phyloP scores from a whole-genome alignment of 1,140 invertebrate genomes.

The Ceratosolen fusciceps region DNA sequence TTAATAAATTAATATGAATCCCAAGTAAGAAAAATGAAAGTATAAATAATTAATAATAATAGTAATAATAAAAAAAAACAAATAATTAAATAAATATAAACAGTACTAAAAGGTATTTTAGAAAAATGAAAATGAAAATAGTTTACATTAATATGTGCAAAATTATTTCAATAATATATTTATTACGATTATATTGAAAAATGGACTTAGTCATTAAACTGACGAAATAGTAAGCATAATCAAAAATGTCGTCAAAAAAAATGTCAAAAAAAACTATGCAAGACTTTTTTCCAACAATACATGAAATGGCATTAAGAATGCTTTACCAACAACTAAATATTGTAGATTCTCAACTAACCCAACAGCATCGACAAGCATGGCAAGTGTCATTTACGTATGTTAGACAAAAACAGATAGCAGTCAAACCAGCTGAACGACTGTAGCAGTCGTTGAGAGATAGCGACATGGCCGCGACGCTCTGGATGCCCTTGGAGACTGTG shows the following conservation, averaged over 20 bases:
- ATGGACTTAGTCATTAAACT: not conserved
- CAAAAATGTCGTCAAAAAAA: no score
- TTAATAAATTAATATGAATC: no score
- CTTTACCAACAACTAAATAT: not conserved
- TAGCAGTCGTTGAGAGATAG: not conserved
- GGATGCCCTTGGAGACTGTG: constrained; percentile 22
- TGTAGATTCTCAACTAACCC: not conserved
- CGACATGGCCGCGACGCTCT: not conserved
- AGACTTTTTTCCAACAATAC: not conserved
- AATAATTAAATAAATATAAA: no score
- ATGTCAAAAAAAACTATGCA: not conserved
- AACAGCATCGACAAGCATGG: not conserved
- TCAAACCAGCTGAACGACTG: not conserved
- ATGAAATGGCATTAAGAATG: not conserved
- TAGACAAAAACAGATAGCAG: not conserved
- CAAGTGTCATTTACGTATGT: not conserved
- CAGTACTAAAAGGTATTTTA: no score
- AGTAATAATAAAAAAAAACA: no score
- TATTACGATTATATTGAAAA: not conserved
- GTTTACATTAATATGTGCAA: no score
- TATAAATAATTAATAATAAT: no score
- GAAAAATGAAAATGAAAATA: no score
- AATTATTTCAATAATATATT: not conserved
- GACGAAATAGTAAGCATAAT: not conserved
- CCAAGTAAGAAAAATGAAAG: no score